Evolutionary conservation across 2,113 vertebrate genomes (phyloP), one percentile per base, ranked within the genome.

Genomic region (Diglossa brunneiventris): DNA sequence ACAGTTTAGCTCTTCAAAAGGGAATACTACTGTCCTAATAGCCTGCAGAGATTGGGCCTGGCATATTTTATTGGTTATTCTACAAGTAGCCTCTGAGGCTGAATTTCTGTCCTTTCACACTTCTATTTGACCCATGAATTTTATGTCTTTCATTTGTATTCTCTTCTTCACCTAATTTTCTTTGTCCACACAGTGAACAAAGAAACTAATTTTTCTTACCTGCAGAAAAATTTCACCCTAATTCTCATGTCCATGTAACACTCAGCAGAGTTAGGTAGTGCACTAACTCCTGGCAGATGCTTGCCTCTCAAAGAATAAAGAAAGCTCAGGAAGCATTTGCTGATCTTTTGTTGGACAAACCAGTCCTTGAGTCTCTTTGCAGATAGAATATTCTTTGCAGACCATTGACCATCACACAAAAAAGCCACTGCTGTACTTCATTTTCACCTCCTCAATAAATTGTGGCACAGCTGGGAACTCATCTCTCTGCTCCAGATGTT

Each of bases 401-500:
- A 9, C 83, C 52, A 68, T 81, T 87, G 88, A 22, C 58, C 64
- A 68, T 77, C 56, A 61, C 15, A 41, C n/a, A 52, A 67, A 83
- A 92, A 88, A 83, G 8, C 17, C 83, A 77, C 61, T 80, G 26
- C 37, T 74, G 37, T 70, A 10, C 44, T 93, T 92, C 26, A 68
- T 90, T 97, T 89, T 88, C 44, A 82, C 42, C 69, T 87, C n/a
- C 67, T 42, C 46, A 73, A 46, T 33, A 85, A 92, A 74, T 8
- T 52, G 82, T 78, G 56, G 44, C 61, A 81, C 41, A 72, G 41
- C 83, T 93, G 28, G 72, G n/a, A 94, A 72, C 62, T 81, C 20
- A 53, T 80, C 28, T 70, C 17, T 79, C 47, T 81, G 16, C 37
- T 95, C 44, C 90, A 81, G 73, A 92, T 92, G 56, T 91, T 96